Conservation (phyloP, 2,113 vertebrate species). For the Crotalus tigris region DNA sequence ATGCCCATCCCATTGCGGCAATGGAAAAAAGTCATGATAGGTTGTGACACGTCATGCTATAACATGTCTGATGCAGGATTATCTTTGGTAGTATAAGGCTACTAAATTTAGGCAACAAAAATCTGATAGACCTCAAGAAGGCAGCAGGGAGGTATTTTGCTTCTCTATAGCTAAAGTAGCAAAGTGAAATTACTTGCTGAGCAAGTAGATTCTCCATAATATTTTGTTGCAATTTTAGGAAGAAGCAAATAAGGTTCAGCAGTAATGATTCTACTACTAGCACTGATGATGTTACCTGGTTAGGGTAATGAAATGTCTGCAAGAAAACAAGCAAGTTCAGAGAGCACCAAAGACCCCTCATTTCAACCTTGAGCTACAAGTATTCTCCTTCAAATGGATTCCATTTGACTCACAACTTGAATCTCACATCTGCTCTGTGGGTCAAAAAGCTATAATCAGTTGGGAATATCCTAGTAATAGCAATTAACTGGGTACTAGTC, state of each 20-base stretch:
- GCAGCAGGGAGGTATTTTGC: not conserved
- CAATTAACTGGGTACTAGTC: not conserved
- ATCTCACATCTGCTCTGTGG: not conserved
- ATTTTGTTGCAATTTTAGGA: not conserved
- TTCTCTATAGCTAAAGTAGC: not conserved
- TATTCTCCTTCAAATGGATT: too few species aligned
- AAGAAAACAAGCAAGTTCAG: too few species aligned
- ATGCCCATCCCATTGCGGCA: too few species aligned
- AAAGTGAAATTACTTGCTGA: not conserved
- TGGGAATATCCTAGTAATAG: constrained; percentile 3
- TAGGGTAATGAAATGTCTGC: too few species aligned
- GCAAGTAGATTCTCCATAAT: not conserved
- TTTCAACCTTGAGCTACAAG: too few species aligned
- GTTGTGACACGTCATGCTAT: too few species aligned
- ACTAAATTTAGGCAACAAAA: not conserved
- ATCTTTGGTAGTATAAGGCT: not conserved
- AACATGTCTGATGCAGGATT: not conserved
- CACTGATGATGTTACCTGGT: too few species aligned
- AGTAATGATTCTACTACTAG: not conserved
- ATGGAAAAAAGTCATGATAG: too few species aligned
- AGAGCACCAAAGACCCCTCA: too few species aligned
- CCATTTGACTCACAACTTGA: not conserved
- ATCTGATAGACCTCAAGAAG: not conserved
- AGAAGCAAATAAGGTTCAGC: not conserved
- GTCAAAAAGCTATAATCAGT: not conserved